A percentile compares a stretch with the other conserved stretches of the same genome.
These are phyloP conservation scores for Galerucella nymphaeae DNA, from an alignment of 2,888 invertebrate species.

Conservation along the genomic window DNA sequence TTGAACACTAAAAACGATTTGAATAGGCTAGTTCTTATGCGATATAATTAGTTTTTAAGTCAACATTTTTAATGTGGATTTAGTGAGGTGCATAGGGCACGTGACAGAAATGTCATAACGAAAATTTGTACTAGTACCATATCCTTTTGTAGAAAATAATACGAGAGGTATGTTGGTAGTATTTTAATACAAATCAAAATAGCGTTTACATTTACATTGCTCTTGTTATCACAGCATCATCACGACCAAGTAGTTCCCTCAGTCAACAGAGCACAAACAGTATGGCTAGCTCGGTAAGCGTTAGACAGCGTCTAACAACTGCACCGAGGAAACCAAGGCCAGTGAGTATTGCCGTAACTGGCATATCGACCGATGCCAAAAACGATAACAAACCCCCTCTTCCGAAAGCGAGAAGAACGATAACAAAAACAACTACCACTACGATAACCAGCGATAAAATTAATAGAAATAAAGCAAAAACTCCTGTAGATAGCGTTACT, in stretches of 20 bases:
- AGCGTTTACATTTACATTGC: not conserved
- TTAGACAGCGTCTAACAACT: slow-evolving; percentile 72
- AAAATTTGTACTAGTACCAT: too few relatives aligned
- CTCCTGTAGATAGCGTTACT: slow-evolving; percentile 50
- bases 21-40: not conserved
- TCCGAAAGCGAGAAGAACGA: slow-evolving; percentile 63
- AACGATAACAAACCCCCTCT: slow-evolving; percentile 68
- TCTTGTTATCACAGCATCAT: slow-evolving; percentile 68
- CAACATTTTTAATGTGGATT: not conserved
- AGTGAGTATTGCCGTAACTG: slow-evolving; percentile 86
- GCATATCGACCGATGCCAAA: slow-evolving; percentile 70
- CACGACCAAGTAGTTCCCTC: slow-evolving; percentile 89
- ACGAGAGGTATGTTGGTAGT: not conserved
- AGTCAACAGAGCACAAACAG: slow-evolving; percentile 77
- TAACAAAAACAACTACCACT: slow-evolving; percentile 25
- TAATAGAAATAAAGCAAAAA: slow-evolving; percentile 41
- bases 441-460: slow-evolving; percentile 35
- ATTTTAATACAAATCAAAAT: not conserved
- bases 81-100: not conserved
- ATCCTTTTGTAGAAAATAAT: not conserved
- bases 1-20: not conserved
- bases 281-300: slow-evolving; percentile 67
- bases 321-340: slow-evolving; percentile 80
- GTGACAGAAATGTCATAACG: not conserved
- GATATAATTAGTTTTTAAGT: too few relatives aligned